A percentile compares a stretch with the other conserved stretches of the same genome.
Evolutionary conservation across 1,140 invertebrate species (phyloP).

Genomic region (Sycobia sp.): DNA sequence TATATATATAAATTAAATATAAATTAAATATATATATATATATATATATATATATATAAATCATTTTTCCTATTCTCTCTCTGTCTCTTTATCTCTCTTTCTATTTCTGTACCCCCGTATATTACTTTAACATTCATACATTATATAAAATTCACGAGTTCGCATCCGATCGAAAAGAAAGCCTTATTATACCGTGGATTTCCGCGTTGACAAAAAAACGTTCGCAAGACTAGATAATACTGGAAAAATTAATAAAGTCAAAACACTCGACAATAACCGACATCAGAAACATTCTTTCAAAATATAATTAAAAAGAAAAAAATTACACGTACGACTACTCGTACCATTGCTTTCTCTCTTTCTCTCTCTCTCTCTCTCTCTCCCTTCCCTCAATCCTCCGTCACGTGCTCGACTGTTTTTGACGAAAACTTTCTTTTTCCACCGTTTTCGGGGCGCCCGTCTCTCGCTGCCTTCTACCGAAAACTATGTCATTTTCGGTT

Average conservation of each 20-base stretch:
- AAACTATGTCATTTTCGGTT: not conserved
- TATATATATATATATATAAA: too few species aligned
- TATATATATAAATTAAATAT: too few species aligned
- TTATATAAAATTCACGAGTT: slow-evolving; percentile 33
- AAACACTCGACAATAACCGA: slow-evolving; percentile 48
- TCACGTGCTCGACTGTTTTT: too few species aligned
- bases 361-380: slow-evolving; percentile 13
- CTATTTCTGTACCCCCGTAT: not conserved
- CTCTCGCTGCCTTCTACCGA: slow-evolving; percentile 3
- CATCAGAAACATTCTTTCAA: slow-evolving; percentile 18
- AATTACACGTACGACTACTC: too few species aligned
- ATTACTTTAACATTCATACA: not conserved
- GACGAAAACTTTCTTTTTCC: too few species aligned
- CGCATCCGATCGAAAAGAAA: slow-evolving; percentile 33
- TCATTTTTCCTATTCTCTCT: too few species aligned
- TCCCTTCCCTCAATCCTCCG: not conserved
- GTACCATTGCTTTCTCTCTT: slow-evolving; percentile 20
- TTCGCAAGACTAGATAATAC: slow-evolving; percentile 62
- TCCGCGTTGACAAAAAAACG: slow-evolving; percentile 54
- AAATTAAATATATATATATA: too few species aligned
- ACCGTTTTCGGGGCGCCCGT: slow-evolving; percentile 14
- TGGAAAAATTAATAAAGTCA: slow-evolving; percentile 59
- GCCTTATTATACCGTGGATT: slow-evolving; percentile 29
- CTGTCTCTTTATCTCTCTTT: slow-evolving; percentile 6
- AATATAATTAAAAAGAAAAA: too few species aligned